Conservation (phyloP, 2,888 invertebrate species). For the Athalia rosae region DNA sequence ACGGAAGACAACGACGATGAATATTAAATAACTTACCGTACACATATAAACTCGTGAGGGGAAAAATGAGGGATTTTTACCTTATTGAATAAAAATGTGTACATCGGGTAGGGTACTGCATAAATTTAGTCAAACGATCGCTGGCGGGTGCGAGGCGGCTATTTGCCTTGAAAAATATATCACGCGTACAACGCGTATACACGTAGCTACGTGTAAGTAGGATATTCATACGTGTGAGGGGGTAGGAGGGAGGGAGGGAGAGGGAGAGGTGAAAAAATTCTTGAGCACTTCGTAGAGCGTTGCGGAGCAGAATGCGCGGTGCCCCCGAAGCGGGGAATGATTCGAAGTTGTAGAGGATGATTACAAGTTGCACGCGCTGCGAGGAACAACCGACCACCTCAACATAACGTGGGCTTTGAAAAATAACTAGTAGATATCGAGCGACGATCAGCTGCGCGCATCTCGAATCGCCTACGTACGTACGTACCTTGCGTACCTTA, state of each 20-base stretch:
- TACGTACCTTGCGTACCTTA: background rate
- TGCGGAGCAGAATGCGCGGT: background rate
- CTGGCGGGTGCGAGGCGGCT: no score
- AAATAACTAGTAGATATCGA: constrained; percentile 42
- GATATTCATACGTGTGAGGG: background rate
- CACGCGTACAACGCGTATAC: no score
- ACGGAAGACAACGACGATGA: no score
- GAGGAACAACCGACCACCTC: constrained; percentile 18
- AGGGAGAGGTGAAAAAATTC: constrained; percentile 2
- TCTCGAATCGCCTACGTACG: background rate
- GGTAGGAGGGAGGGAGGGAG: background rate
- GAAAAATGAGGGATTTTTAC: no score
- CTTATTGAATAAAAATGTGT: no score
- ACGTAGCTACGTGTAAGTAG: no score
- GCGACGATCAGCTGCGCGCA: constrained; percentile 38
- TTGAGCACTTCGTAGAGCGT: background rate
- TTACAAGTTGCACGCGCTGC: constrained; percentile 33
- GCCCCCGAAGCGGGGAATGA: constrained; percentile 25
- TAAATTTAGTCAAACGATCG: no score
- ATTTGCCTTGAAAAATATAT: no score
- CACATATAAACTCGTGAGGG: no score
- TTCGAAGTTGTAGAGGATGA: constrained; percentile 22
- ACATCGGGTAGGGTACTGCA: no score
- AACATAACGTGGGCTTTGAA: constrained; percentile 37
- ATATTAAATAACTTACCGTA: no score